These are phyloP conservation scores for Hippasteria phrygiana DNA, from an alignment of 53 echinoderm and acorn worm genomes.

Conservation along the genomic window DNA sequence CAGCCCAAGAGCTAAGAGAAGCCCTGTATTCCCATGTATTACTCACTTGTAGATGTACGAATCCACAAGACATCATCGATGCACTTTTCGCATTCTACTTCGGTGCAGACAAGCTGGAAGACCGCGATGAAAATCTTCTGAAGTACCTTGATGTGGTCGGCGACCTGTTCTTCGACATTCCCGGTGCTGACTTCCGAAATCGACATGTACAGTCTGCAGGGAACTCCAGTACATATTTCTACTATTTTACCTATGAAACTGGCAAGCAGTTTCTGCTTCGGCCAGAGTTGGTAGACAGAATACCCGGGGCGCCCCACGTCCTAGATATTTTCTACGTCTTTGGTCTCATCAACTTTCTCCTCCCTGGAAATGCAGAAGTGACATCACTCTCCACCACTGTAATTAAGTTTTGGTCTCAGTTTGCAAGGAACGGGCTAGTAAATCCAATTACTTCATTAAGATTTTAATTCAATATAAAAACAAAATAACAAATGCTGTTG, in stretches of 20 bases:
- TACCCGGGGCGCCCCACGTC: conserved; percentile 8
- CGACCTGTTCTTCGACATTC: not conserved
- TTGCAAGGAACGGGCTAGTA: conserved; percentile 25
- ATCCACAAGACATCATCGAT: not conserved
- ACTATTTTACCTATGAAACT: conserved; percentile 19
- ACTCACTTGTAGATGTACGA: not conserved
- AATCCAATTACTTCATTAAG: not conserved
- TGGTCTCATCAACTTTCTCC: not conserved
- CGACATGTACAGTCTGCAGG: not conserved
- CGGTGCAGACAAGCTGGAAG: conserved; percentile 1
- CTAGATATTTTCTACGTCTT: conserved; percentile 6
- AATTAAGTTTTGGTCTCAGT: not conserved
- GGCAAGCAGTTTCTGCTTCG: not conserved
- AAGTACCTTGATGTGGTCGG: conserved; percentile 18
- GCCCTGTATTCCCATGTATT: not conserved
- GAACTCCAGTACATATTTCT: conserved; percentile 2
- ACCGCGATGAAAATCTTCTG: not conserved
- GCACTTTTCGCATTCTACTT: conserved; percentile 4
- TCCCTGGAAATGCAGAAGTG: not conserved
- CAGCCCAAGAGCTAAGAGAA: not conserved
- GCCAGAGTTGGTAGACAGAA: not conserved
- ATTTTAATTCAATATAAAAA: not conserved
- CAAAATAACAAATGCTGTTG: not conserved
- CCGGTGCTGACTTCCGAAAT: not conserved
- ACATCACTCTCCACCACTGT: not conserved